phyloP scores from a whole-genome alignment of 2,797 vertebrate genomes.

The Phalloptychus januarius region DNA sequence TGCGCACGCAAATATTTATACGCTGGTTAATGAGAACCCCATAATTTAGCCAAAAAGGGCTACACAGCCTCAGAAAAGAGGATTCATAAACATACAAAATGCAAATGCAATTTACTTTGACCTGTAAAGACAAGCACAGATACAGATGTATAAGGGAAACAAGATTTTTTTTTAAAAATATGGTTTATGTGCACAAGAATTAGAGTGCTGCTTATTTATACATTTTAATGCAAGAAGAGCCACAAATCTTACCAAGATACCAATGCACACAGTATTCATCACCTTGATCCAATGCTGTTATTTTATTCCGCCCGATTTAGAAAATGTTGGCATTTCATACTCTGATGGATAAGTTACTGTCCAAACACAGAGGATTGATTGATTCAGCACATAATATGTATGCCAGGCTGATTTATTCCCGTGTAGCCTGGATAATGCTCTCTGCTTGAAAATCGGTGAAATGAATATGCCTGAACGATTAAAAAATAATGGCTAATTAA shows the following conservation, averaged over 20 bases:
- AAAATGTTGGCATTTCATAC: neutral
- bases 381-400: neutral
- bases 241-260: neutral
- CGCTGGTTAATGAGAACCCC: slow-evolving; percentile 62
- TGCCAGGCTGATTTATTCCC: neutral
- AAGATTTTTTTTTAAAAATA: neutral
- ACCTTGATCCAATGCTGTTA: neutral
- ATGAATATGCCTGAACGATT: neutral
- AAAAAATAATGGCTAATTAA: neutral
- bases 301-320: neutral
- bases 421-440: neutral
- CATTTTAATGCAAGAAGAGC: slow-evolving; percentile 29
- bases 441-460: neutral
- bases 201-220: slow-evolving; percentile 11
- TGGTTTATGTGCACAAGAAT: slow-evolving; percentile 3
- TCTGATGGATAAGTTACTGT: neutral
- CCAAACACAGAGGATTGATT: neutral
- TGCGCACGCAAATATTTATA: slow-evolving; percentile 63
- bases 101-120: slow-evolving; percentile 16
- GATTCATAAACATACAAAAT: slow-evolving; percentile 7
- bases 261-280: neutral
- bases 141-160: slow-evolving; percentile 11
- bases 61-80: slow-evolving; percentile 25
- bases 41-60: slow-evolving; percentile 55
- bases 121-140: slow-evolving; percentile 15